Evolutionary conservation across 2,113 vertebrate genomes (phyloP), one percentile per base, ranked within the genome.

Genomic region (Ammodytes dubius): DNA sequence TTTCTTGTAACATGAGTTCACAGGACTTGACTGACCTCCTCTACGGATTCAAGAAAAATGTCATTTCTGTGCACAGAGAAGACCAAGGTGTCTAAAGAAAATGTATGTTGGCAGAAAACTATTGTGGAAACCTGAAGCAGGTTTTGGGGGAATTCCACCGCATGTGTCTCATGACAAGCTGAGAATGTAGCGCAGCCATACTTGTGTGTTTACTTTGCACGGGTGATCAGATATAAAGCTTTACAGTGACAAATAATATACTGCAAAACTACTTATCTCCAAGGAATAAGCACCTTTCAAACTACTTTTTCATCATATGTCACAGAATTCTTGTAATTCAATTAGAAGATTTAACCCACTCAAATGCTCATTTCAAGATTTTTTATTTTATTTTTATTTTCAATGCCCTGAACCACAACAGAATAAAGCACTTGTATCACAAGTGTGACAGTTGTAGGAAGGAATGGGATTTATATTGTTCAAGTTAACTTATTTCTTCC

Each of bases 81-180:
- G 57, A 47, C 42, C 11, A 11, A 70, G 4, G 64, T 70, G 67
- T 66, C 58, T 50, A 53, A 42, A 37, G 58, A 56, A 69, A 49
- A 64, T 59, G 58, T 72, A 6, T 69, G n/a, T 5, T 69, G 9
- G 49, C 49, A 71, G 42, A 15, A 59, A 45, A 17, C 15, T 7
- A 37, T 7, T 7, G 61, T n/a, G 53, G 69, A 59, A 70, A 80
- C 66, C 39, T 70, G 71, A 71, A 47, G 17, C 74, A 56, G 63
- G 39, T 49, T 74, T 78, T n/a, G 47, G 57, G 61, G 61, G 60
- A 71, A 68, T 67, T 69, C 63, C 68, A 57, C 50, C 56, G 66
- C 60, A 60, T 19, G 60, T 65, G 19, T 60, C 53, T 54, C 42
- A 60, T 49, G 46, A 71, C 53, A 47, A 73, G 61, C 54, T 5